phyloP scores from a whole-genome alignment of 2,888 invertebrate genomes.

The Bhutanitis thaidina region DNA sequence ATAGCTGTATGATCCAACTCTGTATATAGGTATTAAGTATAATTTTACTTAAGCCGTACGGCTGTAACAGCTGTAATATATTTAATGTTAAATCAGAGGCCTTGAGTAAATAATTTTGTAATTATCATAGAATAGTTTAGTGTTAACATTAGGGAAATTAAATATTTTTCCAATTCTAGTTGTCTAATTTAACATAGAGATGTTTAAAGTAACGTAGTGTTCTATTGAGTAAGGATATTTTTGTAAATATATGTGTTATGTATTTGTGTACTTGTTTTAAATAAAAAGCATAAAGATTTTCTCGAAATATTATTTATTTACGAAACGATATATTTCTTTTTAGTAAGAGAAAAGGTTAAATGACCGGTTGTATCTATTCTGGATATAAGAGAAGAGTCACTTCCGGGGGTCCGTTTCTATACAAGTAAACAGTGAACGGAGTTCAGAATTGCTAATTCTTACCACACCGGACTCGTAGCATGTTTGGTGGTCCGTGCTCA shows the following conservation, averaged over 20 bases:
- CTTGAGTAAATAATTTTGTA: slow-evolving; percentile 9
- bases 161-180: slow-evolving; percentile 21
- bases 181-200: slow-evolving; percentile 35
- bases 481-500: too few relatives aligned
- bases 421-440: too few relatives aligned
- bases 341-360: too few relatives aligned
- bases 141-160: not conserved
- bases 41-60: too few relatives aligned
- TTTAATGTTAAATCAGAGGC: slow-evolving; percentile 12
- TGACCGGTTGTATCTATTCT: too few relatives aligned
- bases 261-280: slow-evolving; percentile 49
- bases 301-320: not conserved
- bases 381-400: too few relatives aligned
- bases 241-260: slow-evolving; percentile 69
- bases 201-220: not conserved
- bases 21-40: too few relatives aligned
- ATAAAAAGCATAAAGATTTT: slow-evolving; percentile 17
- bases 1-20: too few relatives aligned
- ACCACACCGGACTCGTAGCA: too few relatives aligned
- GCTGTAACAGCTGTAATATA: slow-evolving; percentile 1
- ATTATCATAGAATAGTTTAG: not conserved
- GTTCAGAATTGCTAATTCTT: too few relatives aligned
- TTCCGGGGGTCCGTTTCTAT: too few relatives aligned
- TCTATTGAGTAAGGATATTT: slow-evolving; percentile 39
- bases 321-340: too few relatives aligned